These are phyloP conservation scores for Labia minor DNA, from an alignment of 2,888 invertebrate genomes.

Conservation along the genomic window DNA sequence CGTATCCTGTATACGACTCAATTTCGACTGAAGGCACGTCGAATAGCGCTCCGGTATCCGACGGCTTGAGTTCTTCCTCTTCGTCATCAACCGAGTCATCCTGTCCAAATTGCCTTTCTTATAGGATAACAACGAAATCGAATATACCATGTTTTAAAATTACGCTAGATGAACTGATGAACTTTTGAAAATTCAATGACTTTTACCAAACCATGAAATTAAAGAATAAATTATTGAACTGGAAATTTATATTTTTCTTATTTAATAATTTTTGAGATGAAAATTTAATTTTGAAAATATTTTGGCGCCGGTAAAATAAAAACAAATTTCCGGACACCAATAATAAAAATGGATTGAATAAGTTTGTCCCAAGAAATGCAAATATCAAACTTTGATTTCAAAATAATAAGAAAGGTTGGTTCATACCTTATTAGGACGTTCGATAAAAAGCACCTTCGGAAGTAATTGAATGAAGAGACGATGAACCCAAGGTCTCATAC, in stretches of 20 bases:
- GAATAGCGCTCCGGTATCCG: conserved; percentile 63
- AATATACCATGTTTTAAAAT: too few species aligned
- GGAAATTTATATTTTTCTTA: too few species aligned
- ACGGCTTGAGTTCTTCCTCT: conserved; percentile 36
- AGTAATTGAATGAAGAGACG: conserved; percentile 50
- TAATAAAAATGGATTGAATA: too few species aligned
- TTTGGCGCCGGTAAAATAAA: too few species aligned
- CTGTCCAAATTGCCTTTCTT: conserved; percentile 35
- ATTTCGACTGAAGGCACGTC: conserved; percentile 54
- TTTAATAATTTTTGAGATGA: too few species aligned
- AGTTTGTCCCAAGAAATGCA: background rate
- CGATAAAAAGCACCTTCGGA: conserved; percentile 61
- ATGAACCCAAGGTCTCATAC: conserved; percentile 84
- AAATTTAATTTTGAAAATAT: too few species aligned
- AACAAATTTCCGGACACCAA: too few species aligned
- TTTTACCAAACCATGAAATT: background rate
- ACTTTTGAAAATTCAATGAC: background rate
- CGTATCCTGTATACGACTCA: conserved; percentile 49
- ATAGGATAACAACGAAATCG: too few species aligned
- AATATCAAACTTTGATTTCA: background rate
- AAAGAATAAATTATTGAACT: too few species aligned
- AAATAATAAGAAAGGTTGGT: conserved; percentile 28
- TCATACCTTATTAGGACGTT: conserved; percentile 73
- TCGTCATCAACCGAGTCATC: conserved; percentile 42
- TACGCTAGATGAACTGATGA: too few species aligned